phyloP scores from a whole-genome alignment of 2,113 vertebrate species.

The Urocitellus parryii region DNA sequence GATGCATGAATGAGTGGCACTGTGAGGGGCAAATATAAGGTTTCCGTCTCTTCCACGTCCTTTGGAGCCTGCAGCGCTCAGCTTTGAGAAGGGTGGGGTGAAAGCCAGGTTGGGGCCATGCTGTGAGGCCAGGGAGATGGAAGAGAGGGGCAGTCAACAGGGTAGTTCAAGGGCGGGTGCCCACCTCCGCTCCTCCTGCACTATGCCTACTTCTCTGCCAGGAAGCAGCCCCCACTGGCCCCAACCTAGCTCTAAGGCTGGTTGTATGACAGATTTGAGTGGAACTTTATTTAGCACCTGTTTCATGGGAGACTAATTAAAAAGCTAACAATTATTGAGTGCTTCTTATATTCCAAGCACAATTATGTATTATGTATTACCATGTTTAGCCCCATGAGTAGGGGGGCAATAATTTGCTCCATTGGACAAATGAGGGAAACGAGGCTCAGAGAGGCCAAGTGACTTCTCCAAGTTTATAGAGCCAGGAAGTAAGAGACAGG shows the following conservation, averaged over 20 bases:
- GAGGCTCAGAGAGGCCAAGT: not conserved
- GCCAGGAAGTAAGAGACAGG: not conserved
- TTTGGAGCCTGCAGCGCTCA: not conserved
- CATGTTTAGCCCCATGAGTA: not conserved
- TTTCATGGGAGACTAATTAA: slow-evolving; percentile 1
- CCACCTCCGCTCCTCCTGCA: not conserved
- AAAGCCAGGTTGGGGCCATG: not conserved
- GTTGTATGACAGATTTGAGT: not conserved
- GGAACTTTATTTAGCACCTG: not conserved
- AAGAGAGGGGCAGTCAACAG: not conserved
- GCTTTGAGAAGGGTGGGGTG: not conserved
- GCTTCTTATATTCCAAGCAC: not conserved
- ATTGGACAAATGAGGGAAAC: not conserved
- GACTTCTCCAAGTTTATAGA: not conserved
- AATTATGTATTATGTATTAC: not conserved
- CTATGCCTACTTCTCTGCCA: not conserved
- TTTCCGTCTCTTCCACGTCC: not conserved
- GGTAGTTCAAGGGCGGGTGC: too few relatives aligned
- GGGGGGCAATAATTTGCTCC: not conserved
- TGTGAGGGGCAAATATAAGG: not conserved
- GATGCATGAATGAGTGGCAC: not conserved
- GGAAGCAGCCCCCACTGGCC: not conserved
- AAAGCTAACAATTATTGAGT: not conserved
- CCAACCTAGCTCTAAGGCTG: not conserved
- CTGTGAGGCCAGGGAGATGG: not conserved